Conservation (phyloP, 2,797 vertebrate species). For the Pagetopsis macropterus region DNA sequence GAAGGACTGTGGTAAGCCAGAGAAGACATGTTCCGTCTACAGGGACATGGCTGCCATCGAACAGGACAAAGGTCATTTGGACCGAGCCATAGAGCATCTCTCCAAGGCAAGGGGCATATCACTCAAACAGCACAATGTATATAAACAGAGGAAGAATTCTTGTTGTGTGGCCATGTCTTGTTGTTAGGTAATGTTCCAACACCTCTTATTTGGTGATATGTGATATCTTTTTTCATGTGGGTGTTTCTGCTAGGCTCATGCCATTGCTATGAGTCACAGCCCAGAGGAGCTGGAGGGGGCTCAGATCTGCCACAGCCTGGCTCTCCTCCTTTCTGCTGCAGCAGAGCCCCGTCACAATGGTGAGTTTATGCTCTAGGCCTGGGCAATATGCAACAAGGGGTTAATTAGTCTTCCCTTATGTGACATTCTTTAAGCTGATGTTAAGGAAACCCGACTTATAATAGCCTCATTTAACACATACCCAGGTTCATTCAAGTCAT, state of each 20-base stretch:
- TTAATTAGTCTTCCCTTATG: constrained; percentile 51
- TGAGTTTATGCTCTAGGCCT: constrained; percentile 69
- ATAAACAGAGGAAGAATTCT: neutral
- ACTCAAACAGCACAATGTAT: constrained; percentile 5
- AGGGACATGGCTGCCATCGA: constrained; percentile 79
- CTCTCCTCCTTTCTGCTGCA: constrained; percentile 73
- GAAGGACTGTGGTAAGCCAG: constrained; percentile 54
- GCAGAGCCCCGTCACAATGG: constrained; percentile 74
- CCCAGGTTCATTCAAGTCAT: constrained; percentile 18
- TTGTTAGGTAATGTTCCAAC: constrained; percentile 28
- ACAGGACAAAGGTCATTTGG: constrained; percentile 67
- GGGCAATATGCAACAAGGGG: constrained; percentile 23
- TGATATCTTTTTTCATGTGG: constrained; percentile 56
- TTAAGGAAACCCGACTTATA: constrained; percentile 42
- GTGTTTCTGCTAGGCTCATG: constrained; percentile 79
- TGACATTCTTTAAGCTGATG: constrained; percentile 43
- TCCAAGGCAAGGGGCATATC: constrained; percentile 67
- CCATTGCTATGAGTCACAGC: constrained; percentile 79
- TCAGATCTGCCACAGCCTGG: constrained; percentile 76
- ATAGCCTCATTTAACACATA: constrained; percentile 27
- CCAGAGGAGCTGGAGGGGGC: constrained; percentile 73
- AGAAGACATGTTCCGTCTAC: constrained; percentile 72
- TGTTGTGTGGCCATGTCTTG: constrained; percentile 9
- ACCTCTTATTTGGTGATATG: constrained; percentile 47
- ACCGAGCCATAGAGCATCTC: constrained; percentile 71